phyloP scores from a whole-genome alignment of 2,888 invertebrate species.

The Orthosia cruda region DNA sequence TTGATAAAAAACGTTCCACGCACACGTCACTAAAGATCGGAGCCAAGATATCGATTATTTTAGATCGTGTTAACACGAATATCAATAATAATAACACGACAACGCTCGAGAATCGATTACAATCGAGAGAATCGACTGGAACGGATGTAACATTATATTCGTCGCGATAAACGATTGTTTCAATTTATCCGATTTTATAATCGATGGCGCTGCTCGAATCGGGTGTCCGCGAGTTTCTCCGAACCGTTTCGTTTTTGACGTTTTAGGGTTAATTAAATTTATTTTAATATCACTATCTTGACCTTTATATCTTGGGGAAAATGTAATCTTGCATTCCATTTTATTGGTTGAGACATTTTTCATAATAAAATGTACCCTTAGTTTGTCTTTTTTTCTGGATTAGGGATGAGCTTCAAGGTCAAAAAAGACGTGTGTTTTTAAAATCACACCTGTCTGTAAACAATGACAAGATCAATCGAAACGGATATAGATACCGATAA shows the following conservation, averaged over 20 bases:
- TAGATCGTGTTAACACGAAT: slow-evolving; percentile 73
- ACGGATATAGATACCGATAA: not conserved
- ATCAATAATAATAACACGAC: slow-evolving; percentile 75
- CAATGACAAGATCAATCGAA: slow-evolving; percentile 8
- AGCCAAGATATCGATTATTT: slow-evolving; percentile 72
- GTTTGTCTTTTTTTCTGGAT: slow-evolving; percentile 22
- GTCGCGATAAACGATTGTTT: slow-evolving; percentile 75
- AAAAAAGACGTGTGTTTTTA: not conserved
- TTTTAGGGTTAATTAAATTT: slow-evolving; percentile 73
- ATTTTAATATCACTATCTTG: slow-evolving; percentile 68
- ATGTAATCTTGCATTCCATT: slow-evolving; percentile 60
- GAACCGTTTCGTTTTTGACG: slow-evolving; percentile 69
- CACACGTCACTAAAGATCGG: slow-evolving; percentile 71
- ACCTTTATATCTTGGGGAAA: slow-evolving; percentile 66
- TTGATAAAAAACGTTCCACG: slow-evolving; percentile 62
- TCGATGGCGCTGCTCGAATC: slow-evolving; percentile 68
- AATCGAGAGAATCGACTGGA: slow-evolving; percentile 70
- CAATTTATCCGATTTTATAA: slow-evolving; percentile 74
- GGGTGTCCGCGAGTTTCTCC: slow-evolving; percentile 62
- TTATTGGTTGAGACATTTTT: slow-evolving; percentile 62
- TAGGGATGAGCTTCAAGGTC: slow-evolving; percentile 5
- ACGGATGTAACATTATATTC: slow-evolving; percentile 77
- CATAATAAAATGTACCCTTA: slow-evolving; percentile 39
- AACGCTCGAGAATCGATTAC: slow-evolving; percentile 76
- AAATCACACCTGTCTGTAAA: slow-evolving; percentile 4